These are phyloP conservation scores for Miniopterus natalensis DNA, from an alignment of 2,113 vertebrate genomes.

Conservation along the genomic window DNA sequence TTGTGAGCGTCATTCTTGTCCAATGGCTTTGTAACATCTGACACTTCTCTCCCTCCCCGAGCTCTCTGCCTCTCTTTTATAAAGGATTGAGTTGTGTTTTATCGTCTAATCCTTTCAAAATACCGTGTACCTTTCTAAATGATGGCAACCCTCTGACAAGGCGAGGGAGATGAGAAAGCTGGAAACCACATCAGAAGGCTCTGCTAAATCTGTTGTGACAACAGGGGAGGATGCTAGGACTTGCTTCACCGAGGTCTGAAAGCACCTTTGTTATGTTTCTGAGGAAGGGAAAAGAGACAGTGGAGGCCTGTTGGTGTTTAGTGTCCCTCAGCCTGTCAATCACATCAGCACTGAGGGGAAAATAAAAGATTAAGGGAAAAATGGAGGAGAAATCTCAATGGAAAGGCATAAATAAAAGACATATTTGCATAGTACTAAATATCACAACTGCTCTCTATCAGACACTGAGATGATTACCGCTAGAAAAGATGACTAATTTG, in stretches of 20 bases:
- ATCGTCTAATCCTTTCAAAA: slow-evolving; percentile 89
- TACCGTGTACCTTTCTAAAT: slow-evolving; percentile 86
- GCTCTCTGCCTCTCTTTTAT: slow-evolving; percentile 67
- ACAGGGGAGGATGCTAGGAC: slow-evolving; percentile 85
- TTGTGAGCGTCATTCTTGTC: background rate
- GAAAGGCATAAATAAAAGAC: background rate
- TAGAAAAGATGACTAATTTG: background rate
- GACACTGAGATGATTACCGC: background rate
- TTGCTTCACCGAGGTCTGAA: slow-evolving; percentile 84
- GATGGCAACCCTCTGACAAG: slow-evolving; percentile 90
- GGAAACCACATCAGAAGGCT: slow-evolving; percentile 88
- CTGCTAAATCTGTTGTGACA: slow-evolving; percentile 89
- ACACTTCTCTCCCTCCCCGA: slow-evolving; percentile 80
- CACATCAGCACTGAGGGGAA: background rate
- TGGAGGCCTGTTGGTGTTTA: background rate
- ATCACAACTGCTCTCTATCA: background rate
- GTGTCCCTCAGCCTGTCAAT: slow-evolving; percentile 65
- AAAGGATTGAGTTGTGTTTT: slow-evolving; percentile 87
- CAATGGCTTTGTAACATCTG: slow-evolving; percentile 78
- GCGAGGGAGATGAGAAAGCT: slow-evolving; percentile 86
- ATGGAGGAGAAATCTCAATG: background rate
- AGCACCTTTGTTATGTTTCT: slow-evolving; percentile 78
- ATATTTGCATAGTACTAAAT: slow-evolving; percentile 28
- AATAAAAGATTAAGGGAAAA: slow-evolving; percentile 6
- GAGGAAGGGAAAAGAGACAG: slow-evolving; percentile 60